phyloP scores from a whole-genome alignment of 2,113 vertebrate species.

The Gambusia affinis region DNA sequence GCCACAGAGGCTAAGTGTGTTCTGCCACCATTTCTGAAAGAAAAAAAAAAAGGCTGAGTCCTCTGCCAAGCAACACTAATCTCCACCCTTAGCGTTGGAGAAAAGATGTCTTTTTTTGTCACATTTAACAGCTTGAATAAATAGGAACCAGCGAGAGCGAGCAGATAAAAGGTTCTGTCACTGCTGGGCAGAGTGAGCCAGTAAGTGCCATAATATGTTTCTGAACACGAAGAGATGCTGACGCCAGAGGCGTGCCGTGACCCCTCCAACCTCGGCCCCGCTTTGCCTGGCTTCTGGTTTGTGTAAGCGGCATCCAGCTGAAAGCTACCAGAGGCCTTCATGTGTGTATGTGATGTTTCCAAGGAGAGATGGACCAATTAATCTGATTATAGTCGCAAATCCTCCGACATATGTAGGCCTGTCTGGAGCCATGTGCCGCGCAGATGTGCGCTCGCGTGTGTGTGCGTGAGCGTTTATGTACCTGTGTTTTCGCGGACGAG shows the following conservation, averaged over 20 bases:
- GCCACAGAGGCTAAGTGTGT: conserved; percentile 48
- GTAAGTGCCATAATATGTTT: conserved; percentile 60
- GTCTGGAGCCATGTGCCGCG: conserved; percentile 86
- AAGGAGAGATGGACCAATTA: conserved; percentile 87
- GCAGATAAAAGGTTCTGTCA: conserved; percentile 54
- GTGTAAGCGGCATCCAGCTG: conserved; percentile 71
- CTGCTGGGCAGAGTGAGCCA: conserved; percentile 49
- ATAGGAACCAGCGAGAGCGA: conserved; percentile 28
- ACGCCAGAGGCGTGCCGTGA: conserved; percentile 61
- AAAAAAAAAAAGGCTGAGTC: conserved; percentile 14
- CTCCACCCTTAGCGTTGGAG: conserved; percentile 53
- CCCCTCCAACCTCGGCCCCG: conserved; percentile 63
- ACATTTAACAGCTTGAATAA: conserved; percentile 34
- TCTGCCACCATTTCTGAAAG: conserved; percentile 64
- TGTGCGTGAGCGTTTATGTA: conserved; percentile 55
- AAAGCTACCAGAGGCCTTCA: conserved; percentile 68
- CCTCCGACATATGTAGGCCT: conserved; percentile 86
- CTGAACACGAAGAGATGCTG: conserved; percentile 59
- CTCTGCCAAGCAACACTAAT: conserved; percentile 70
- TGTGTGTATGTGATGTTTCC: conserved; percentile 74
- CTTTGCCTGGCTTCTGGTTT: conserved; percentile 75
- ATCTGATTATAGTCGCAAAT: conserved; percentile 92
- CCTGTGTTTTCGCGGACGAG: conserved; percentile 46
- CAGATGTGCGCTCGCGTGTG: conserved; percentile 86
- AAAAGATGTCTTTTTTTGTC: conserved; percentile 29